Evolutionary conservation across 2,113 vertebrate genomes (phyloP), one percentile per base, ranked within the genome.

Genomic region (Thermophis baileyi): DNA sequence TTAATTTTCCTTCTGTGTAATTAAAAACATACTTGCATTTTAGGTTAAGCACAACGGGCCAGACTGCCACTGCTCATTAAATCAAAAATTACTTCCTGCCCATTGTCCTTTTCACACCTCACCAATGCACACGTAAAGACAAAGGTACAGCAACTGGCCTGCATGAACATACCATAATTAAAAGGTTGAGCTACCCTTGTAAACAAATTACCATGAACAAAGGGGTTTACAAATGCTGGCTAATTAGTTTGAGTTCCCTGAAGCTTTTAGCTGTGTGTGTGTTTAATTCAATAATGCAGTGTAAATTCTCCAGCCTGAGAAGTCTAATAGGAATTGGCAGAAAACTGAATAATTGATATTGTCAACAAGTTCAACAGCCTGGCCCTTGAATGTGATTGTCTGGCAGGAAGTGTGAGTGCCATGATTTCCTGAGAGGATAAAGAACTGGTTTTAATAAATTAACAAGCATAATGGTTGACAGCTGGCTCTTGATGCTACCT

Each of bases 121-220:
- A 90, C 51, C 40, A 46, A 94, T 91, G 6, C 69, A 35, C 93
- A 53, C 18, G 7, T 89, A 92, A 96, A 88, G 88, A 14, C 51
- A 49, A 90, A 40, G 87, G 93, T 95, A 95, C 96, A 94, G 95
- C 95, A 96, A 91, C 90, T 92, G 95, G 97, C 97, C 97, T 96
- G 22, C 16, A 16, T 81, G 96, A 96, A 96, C 94, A 96, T 94
- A 96, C 95, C 94, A 40, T 98, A 98, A 99, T 99, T 98, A 98
- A 98, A 98, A 98, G 97, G 97, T 98, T 97, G 97, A 97, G 95
- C 97, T 97, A 97, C 96, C 98, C 97, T 96, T 98, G 98, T 98
- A 98, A 98, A 98, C 97, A 98, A 96, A 98, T 98, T 98, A 98
- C 96, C 97, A 96, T 97, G 96, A 98, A 98, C 98, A 98, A 98